Evolutionary conservation across 2,797 vertebrate species (phyloP).

Genomic region (Synanceia verrucosa): DNA sequence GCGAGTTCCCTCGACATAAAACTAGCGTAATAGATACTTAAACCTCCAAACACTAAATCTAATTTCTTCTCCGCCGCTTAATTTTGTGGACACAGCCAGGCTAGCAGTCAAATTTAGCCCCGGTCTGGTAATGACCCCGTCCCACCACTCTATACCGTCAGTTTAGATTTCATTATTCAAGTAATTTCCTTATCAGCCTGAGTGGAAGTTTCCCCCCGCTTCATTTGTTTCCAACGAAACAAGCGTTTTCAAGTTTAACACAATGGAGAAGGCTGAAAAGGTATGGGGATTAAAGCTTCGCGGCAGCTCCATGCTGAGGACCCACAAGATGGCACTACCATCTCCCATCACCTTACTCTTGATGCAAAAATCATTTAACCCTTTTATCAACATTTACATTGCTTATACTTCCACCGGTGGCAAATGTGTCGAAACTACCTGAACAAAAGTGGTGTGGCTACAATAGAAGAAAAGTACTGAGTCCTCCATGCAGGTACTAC

Average conservation of each 20-base stretch:
- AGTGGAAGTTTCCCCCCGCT: rapidly evolving
- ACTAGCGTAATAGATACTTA: rapidly evolving
- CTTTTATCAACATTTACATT: neutral
- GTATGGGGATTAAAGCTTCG: neutral
- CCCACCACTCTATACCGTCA: neutral
- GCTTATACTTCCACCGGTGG: neutral
- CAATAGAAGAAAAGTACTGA: neutral
- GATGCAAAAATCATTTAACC: neutral
- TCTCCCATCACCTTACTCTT: neutral
- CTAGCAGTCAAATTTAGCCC: conserved; percentile 57
- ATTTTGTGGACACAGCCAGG: conserved; percentile 21
- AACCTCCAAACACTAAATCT: rapidly evolving
- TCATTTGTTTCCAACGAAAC: rapidly evolving
- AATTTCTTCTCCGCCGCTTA: conserved; percentile 11
- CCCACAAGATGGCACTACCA: conserved; percentile 58
- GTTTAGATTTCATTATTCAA: neutral
- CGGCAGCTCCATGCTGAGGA: neutral
- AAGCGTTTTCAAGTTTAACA: rapidly evolving
- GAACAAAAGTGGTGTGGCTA: neutral
- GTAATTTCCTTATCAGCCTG: rapidly evolving
- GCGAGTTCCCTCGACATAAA: rapidly evolving
- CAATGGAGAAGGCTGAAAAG: neutral
- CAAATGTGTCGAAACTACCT: neutral
- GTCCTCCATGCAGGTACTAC: neutral
- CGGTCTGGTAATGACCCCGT: conserved; percentile 15